phyloP scores from a whole-genome alignment of 2,888 invertebrate genomes.

The Monoplex corrugatus region DNA sequence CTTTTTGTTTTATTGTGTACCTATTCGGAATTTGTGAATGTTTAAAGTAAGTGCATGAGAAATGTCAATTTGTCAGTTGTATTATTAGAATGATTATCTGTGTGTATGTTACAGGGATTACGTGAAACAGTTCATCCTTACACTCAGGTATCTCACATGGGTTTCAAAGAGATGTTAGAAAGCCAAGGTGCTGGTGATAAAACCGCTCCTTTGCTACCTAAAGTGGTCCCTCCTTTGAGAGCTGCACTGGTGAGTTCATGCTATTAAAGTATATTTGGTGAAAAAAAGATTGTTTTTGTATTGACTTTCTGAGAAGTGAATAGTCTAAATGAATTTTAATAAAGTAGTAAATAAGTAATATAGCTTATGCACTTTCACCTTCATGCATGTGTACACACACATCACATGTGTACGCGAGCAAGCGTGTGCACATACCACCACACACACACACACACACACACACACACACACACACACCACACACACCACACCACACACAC shows the following conservation, averaged over 20 bases:
- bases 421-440: background rate
- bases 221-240: slow-evolving; percentile 74
- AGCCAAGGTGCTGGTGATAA: slow-evolving; percentile 70
- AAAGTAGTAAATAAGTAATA: too few relatives aligned
- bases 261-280: too few relatives aligned
- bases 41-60: too few relatives aligned
- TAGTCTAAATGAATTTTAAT: too few relatives aligned
- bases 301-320: too few relatives aligned
- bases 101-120: slow-evolving; percentile 73
- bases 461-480: background rate
- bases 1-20: too few relatives aligned
- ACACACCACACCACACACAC: too few relatives aligned
- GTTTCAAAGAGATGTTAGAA: slow-evolving; percentile 79
- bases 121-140: slow-evolving; percentile 80
- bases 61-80: too few relatives aligned
- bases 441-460: background rate
- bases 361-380: background rate
- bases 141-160: slow-evolving; percentile 78
- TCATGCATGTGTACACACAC: background rate
- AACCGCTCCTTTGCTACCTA: slow-evolving; percentile 75
- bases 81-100: background rate
- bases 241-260: slow-evolving; percentile 73
- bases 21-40: too few relatives aligned
- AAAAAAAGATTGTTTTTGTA: too few relatives aligned
- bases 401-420: too few relatives aligned